phyloP scores from a whole-genome alignment of 2,888 invertebrate genomes.

The Chloroclystis v-ata region DNA sequence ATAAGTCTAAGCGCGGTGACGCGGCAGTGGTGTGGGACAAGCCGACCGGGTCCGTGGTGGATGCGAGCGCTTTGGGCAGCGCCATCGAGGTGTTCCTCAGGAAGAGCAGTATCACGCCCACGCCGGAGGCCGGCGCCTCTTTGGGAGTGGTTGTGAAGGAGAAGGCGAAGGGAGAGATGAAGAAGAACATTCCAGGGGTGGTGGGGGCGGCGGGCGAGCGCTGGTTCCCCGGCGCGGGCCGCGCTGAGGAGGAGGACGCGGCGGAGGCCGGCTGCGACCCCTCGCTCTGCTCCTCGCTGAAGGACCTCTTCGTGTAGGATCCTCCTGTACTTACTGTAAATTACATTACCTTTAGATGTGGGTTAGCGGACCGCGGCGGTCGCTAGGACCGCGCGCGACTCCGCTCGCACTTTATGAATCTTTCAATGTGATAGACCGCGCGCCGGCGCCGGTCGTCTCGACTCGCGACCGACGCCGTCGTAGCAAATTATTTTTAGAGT shows the following conservation, averaged over 20 bases:
- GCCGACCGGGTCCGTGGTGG: slow-evolving; percentile 86
- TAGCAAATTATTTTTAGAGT: slow-evolving; percentile 73
- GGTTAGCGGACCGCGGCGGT: slow-evolving; percentile 45
- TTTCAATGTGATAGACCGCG: slow-evolving; percentile 75
- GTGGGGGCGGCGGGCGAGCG: slow-evolving; percentile 59
- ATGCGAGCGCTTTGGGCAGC: slow-evolving; percentile 88
- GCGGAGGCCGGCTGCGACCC: slow-evolving; percentile 86
- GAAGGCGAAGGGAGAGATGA: slow-evolving; percentile 56
- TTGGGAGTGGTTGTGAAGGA: slow-evolving; percentile 47
- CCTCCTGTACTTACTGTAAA: slow-evolving; percentile 56
- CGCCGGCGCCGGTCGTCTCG: slow-evolving; percentile 67
- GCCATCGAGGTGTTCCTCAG: slow-evolving; percentile 90
- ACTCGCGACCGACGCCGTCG: slow-evolving; percentile 65
- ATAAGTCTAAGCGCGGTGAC: slow-evolving; percentile 76
- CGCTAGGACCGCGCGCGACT: slow-evolving; percentile 33
- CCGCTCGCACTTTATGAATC: slow-evolving; percentile 66
- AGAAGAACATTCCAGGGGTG: slow-evolving; percentile 56
- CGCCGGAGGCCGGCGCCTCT: slow-evolving; percentile 54
- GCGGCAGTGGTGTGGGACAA: slow-evolving; percentile 84
- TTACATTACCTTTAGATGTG: slow-evolving; percentile 62
- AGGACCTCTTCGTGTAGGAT: slow-evolving; percentile 90
- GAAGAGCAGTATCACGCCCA: slow-evolving; percentile 72
- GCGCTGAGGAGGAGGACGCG: slow-evolving; percentile 85
- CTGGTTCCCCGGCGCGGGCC: slow-evolving; percentile 81
- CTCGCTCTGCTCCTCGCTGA: slow-evolving; percentile 88